Evolutionary conservation across 2,113 vertebrate genomes (phyloP).

Genomic region (Scopus umbretta): DNA sequence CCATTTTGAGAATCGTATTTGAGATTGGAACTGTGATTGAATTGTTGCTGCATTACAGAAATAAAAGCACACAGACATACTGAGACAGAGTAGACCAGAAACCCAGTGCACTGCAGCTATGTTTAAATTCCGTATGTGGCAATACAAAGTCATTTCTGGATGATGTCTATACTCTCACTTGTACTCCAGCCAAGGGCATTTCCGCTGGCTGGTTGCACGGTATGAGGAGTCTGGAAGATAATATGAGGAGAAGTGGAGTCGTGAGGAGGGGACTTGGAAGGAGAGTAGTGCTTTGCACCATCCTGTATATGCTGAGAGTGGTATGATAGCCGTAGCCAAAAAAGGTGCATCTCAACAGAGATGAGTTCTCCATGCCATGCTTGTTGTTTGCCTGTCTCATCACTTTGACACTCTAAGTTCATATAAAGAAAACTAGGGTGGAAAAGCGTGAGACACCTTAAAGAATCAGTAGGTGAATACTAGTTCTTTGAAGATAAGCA

Average conservation of each 20-base stretch:
- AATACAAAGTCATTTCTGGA: neutral
- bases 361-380: neutral
- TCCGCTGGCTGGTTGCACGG: neutral
- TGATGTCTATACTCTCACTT: neutral
- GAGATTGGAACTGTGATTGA: neutral
- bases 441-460: neutral
- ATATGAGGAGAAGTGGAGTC: neutral
- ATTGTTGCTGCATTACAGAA: neutral
- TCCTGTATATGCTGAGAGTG: neutral
- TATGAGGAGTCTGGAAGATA: neutral
- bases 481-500: neutral
- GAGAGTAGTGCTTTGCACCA: neutral
- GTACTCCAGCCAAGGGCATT: neutral
- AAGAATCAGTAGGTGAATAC: neutral
- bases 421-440: neutral
- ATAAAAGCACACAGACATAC: neutral
- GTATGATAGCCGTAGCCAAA: neutral
- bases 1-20: neutral
- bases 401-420: neutral
- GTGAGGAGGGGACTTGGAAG: neutral
- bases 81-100: neutral
- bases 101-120: neutral
- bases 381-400: neutral
- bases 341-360: neutral
- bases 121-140: neutral